Conservation (phyloP, 1,140 invertebrate genomes). For the Lucilia cuprina region DNA sequence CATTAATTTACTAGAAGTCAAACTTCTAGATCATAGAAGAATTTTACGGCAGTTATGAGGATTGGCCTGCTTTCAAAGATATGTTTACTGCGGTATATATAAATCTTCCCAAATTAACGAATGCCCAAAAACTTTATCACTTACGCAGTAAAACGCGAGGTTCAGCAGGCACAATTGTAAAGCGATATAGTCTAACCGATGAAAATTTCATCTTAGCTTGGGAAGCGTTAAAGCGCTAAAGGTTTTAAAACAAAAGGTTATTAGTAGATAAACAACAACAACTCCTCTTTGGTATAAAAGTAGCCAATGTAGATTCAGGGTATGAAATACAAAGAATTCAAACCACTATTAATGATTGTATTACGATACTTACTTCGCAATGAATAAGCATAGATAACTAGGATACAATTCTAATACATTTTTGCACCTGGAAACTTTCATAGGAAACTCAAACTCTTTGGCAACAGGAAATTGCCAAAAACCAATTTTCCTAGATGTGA, state of each 20-base stretch:
- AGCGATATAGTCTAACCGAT: neutral
- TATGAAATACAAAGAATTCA: too few species aligned
- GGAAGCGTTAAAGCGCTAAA: neutral
- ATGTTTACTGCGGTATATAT: neutral
- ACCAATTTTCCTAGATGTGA: too few species aligned
- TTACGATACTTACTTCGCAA: too few species aligned
- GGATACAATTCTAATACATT: too few species aligned
- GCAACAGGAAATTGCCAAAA: too few species aligned
- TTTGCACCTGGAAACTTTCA: too few species aligned
- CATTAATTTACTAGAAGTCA: too few species aligned
- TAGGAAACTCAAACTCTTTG: too few species aligned
- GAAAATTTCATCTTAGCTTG: neutral
- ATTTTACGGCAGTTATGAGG: constrained; percentile 18
- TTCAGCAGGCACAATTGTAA: neutral
- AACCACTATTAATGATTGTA: too few species aligned
- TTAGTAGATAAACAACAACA: neutral
- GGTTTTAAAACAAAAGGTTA: neutral
- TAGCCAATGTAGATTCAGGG: neutral
- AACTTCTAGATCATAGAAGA: neutral
- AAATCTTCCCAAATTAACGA: too few species aligned
- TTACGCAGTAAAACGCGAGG: neutral
- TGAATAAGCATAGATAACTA: too few species aligned
- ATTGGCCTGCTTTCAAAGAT: constrained; percentile 19
- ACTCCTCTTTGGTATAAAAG: neutral
- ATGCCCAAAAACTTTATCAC: neutral